Evolutionary conservation across 2,113 vertebrate species (phyloP).

Genomic region (Excalfactoria chinensis): DNA sequence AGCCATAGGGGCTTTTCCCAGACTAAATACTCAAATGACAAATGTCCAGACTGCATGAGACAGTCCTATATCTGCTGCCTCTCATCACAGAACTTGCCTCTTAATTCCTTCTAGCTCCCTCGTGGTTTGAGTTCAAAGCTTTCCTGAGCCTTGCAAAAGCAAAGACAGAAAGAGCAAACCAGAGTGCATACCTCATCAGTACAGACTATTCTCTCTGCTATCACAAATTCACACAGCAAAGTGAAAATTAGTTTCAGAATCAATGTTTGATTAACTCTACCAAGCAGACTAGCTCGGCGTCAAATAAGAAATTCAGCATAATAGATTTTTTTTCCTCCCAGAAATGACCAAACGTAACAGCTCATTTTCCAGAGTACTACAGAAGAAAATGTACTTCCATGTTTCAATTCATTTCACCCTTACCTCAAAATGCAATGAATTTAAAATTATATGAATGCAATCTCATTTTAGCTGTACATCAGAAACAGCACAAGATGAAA

Average conservation of each 20-base stretch:
- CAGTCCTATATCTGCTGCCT: neutral
- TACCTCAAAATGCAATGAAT: conserved; percentile 26
- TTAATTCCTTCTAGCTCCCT: conserved; percentile 12
- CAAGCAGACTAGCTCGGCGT: neutral
- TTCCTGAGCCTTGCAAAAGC: neutral
- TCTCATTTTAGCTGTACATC: neutral
- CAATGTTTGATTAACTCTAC: conserved; percentile 60
- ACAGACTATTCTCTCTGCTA: neutral
- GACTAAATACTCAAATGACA: neutral
- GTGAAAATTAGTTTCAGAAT: conserved; percentile 45
- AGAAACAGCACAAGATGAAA: conserved; percentile 29
- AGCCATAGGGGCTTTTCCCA: neutral
- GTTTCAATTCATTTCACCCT: conserved; percentile 42
- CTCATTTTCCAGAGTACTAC: conserved; percentile 18
- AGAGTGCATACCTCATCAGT: neutral
- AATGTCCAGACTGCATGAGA: neutral
- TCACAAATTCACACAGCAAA: conserved; percentile 25
- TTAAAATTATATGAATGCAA: neutral
- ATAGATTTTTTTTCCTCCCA: neutral
- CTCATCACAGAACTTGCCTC: neutral
- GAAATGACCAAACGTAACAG: conserved; percentile 1
- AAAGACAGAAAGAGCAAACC: neutral
- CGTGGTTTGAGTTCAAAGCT: neutral
- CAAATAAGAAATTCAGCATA: conserved; percentile 37
- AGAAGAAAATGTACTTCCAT: conserved; percentile 28